These are phyloP conservation scores for Amniataba percoides DNA, from an alignment of 2,797 vertebrate genomes.

Conservation along the genomic window DNA sequence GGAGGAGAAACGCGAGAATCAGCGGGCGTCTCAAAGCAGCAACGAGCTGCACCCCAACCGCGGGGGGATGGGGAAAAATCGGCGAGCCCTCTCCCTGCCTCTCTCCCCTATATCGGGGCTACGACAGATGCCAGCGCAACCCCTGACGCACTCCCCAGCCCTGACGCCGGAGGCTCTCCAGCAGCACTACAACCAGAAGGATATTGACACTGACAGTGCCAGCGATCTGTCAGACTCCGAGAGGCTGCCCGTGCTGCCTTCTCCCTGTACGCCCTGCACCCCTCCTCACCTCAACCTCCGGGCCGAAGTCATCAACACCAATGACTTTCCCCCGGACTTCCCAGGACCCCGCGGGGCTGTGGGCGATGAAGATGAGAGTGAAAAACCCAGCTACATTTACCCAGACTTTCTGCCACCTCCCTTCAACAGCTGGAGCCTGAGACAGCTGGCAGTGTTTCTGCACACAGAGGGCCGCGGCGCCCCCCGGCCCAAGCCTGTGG, in stretches of 20 bases:
- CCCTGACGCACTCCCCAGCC: conserved; percentile 67
- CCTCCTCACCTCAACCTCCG: conserved; percentile 94
- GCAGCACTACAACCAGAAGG: conserved; percentile 85
- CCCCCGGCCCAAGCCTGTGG: conserved; percentile 85
- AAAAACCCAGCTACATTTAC: conserved; percentile 85
- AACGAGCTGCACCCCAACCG: conserved; percentile 67
- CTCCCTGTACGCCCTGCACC: conserved; percentile 91
- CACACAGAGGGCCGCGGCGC: conserved; percentile 87
- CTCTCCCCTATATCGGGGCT: conserved; percentile 83
- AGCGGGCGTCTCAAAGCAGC: conserved; percentile 63
- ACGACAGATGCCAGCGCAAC: conserved; percentile 74
- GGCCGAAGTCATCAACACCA: conserved; percentile 91
- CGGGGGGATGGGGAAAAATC: conserved; percentile 78
- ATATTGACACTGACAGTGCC: conserved; percentile 92
- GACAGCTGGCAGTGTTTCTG: conserved; percentile 88
- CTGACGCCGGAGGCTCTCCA: conserved; percentile 80
- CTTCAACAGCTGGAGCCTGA: conserved; percentile 94
- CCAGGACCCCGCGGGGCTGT: conserved; percentile 71
- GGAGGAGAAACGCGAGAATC: conserved; percentile 79
- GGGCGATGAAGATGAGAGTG: conserved; percentile 68
- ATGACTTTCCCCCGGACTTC: conserved; percentile 85
- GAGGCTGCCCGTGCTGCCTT: conserved; percentile 90
- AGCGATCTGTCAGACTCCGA: conserved; percentile 98
- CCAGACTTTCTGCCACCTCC: conserved; percentile 94
- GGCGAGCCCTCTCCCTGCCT: conserved; percentile 83